phyloP scores from a whole-genome alignment of 2,888 invertebrate genomes.

The Parnassius orleans region DNA sequence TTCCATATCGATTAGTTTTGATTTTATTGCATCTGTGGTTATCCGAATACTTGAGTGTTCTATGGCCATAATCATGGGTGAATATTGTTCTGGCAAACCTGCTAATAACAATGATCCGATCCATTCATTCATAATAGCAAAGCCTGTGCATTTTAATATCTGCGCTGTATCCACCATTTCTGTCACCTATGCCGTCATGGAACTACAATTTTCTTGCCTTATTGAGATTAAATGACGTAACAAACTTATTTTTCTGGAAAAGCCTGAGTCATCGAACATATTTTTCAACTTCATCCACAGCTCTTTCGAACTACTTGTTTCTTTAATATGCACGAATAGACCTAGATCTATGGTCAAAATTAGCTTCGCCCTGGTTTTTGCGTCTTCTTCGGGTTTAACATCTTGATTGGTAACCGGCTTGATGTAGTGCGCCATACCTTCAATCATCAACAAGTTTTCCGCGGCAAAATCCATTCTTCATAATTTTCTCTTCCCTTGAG shows the following conservation, averaged over 20 bases:
- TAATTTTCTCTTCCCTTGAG: too few species aligned
- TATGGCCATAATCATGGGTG: too few species aligned
- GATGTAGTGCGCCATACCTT: too few species aligned
- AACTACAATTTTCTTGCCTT: slow-evolving; percentile 17
- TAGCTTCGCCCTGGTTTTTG: too few species aligned
- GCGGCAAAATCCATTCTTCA: too few species aligned
- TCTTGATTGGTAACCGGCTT: too few species aligned
- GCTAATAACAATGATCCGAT: slow-evolving; percentile 24
- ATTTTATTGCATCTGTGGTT: not conserved
- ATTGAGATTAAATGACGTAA: slow-evolving; percentile 22
- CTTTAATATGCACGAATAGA: too few species aligned
- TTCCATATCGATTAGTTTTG: not conserved
- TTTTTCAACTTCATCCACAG: slow-evolving; percentile 7
- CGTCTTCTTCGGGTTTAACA: too few species aligned
- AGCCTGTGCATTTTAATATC: slow-evolving; percentile 19
- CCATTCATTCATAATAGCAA: slow-evolving; percentile 19
- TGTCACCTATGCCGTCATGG: slow-evolving; percentile 20
- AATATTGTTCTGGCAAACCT: slow-evolving; percentile 4
- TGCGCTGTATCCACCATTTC: slow-evolving; percentile 26
- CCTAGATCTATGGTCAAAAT: too few species aligned
- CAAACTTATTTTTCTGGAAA: slow-evolving; percentile 13
- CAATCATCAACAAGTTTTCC: too few species aligned
- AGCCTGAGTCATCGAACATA: slow-evolving; percentile 20
- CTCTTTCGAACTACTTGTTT: too few species aligned
- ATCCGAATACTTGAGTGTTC: not conserved